Evolutionary conservation across 37 sponge, comb jelly and placozoan species (phyloP).

Genomic region (Ianthella basta): DNA sequence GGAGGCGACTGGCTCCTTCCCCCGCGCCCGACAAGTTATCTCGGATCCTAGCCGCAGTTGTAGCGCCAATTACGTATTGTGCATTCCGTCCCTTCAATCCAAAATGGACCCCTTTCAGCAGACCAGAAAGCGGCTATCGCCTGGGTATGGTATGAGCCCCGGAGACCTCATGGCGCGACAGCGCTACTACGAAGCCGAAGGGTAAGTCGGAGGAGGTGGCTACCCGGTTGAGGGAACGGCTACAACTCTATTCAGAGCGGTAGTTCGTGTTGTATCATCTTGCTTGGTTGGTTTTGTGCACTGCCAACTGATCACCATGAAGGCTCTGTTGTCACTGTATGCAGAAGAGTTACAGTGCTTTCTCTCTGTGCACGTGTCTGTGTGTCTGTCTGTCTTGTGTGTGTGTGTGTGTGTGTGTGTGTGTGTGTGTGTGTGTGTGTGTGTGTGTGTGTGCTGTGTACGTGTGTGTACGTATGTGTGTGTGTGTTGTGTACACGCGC

Average conservation of each 20-base stretch:
- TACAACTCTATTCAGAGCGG: no score
- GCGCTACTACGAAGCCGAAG: constrained; percentile 31
- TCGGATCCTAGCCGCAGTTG: no score
- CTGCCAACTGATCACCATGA: no score
- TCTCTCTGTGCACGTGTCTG: background rate
- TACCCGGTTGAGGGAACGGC: no score
- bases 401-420: constrained; percentile 11
- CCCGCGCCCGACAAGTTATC: no score
- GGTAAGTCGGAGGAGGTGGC: background rate
- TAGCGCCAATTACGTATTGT: no score
- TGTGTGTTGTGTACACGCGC: background rate
- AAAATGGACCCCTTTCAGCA: background rate
- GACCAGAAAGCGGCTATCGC: background rate
- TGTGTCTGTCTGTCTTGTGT: background rate
- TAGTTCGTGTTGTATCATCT: no score
- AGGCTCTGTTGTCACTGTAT: no score
- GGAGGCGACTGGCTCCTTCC: no score
- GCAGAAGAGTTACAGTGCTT: no score
- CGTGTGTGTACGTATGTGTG: background rate
- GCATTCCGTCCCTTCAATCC: background rate
- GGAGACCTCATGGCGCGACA: constrained; percentile 18
- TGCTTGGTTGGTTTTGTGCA: no score
- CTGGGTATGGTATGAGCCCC: constrained; percentile 1
- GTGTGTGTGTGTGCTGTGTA: background rate
- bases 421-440: constrained; percentile 23